Conservation (phyloP, 2,888 invertebrate species). For the Drepana falcataria region DNA sequence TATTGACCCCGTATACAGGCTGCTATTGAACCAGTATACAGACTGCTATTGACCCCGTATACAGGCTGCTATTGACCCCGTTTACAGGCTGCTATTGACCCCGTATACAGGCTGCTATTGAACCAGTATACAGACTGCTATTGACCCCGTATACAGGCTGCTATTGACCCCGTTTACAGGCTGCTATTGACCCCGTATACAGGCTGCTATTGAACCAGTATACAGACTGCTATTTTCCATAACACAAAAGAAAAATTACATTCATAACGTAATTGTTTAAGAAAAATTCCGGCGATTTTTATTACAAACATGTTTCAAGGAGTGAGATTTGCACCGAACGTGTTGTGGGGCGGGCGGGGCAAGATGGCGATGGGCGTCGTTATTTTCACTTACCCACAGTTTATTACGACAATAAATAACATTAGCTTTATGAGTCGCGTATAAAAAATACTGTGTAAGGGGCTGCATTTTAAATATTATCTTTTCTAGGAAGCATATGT, state of each 20-base stretch:
- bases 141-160: too few relatives aligned
- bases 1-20: too few relatives aligned
- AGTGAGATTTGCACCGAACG: constrained; percentile 6
- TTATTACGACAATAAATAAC: constrained; percentile 37
- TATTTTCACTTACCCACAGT: constrained; percentile 30
- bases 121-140: too few relatives aligned
- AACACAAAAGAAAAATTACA: background rate
- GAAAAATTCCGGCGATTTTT: constrained; percentile 15
- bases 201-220: too few relatives aligned
- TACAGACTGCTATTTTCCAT: too few relatives aligned
- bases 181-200: too few relatives aligned
- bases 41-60: too few relatives aligned
- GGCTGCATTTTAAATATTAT: constrained; percentile 23
- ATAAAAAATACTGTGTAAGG: constrained; percentile 24
- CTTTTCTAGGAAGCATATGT: background rate
- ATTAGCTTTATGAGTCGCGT: constrained; percentile 35
- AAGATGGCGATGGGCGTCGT: constrained; percentile 10
- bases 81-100: too few relatives aligned
- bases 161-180: too few relatives aligned
- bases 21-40: too few relatives aligned
- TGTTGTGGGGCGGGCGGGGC: constrained; percentile 8
- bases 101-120: too few relatives aligned
- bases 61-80: too few relatives aligned
- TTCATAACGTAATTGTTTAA: background rate
- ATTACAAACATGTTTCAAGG: background rate